A percentile compares a stretch with the other conserved stretches of the same genome.
Evolutionary conservation across 2,113 vertebrate species (phyloP).

Genomic region (Chlamydotis undulata): DNA sequence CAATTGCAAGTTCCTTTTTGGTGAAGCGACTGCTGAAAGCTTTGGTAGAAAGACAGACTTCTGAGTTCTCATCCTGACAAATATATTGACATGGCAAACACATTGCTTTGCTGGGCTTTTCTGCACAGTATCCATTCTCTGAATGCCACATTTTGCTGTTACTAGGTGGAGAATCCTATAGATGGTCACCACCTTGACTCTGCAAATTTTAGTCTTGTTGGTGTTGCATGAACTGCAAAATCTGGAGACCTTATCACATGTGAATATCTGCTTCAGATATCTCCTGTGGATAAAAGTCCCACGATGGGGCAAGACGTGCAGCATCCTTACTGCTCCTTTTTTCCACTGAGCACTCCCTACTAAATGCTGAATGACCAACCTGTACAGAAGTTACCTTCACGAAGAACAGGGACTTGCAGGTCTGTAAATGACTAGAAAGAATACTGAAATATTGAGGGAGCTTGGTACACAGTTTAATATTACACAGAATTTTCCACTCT

Average conservation of each 20-base stretch:
- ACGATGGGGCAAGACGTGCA: accelerated
- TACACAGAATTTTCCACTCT: neutral
- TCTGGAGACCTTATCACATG: neutral
- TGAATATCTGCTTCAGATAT: neutral
- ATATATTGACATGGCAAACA: neutral
- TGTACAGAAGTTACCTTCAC: neutral
- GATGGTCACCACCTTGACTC: accelerated
- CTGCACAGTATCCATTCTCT: neutral
- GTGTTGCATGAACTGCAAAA: accelerated
- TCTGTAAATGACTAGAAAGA: neutral
- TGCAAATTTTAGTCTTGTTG: neutral
- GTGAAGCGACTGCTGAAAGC: neutral
- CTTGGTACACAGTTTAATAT: neutral
- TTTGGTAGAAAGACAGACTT: neutral
- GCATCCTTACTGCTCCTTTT: neutral
- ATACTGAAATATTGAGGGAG: neutral
- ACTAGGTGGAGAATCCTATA: neutral
- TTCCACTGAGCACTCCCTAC: neutral
- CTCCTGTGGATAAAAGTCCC: neutral
- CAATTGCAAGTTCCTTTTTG: neutral
- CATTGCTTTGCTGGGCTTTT: neutral
- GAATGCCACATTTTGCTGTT: neutral
- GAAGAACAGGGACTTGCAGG: neutral
- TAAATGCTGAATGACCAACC: neutral
- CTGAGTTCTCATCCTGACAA: neutral